These are phyloP conservation scores for Arctocebus calabarensis DNA, from an alignment of 2,797 vertebrate species.

Conservation along the genomic window DNA sequence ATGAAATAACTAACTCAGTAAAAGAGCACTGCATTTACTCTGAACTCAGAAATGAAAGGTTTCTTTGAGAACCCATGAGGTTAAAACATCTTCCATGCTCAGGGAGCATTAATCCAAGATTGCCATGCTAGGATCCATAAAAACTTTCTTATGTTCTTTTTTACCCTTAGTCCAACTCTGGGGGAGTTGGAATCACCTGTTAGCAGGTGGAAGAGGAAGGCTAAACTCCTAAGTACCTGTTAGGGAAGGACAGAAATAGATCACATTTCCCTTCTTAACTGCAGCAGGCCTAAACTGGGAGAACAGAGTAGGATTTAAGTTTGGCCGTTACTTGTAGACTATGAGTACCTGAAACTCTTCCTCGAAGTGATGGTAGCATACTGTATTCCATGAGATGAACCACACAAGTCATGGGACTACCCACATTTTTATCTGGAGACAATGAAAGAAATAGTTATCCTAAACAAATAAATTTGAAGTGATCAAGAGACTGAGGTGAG, in stretches of 20 bases:
- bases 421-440: not conserved
- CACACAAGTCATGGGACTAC: not conserved
- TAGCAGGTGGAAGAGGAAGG: not conserved
- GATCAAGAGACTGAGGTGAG: not conserved
- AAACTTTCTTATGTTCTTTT: not conserved
- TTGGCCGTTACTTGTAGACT: not conserved
- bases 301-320: not conserved
- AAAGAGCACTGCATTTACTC: not conserved
- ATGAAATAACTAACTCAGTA: not conserved
- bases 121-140: not conserved
- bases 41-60: not conserved
- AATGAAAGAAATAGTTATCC: not conserved
- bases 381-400: constrained; percentile 6
- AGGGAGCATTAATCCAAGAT: not conserved
- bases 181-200: not conserved
- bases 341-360: not conserved
- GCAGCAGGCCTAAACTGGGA: not conserved
- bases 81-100: not conserved
- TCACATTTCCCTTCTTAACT: not conserved
- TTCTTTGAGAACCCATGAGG: not conserved
- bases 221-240: not conserved
- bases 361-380: not conserved
- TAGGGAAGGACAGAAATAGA: not conserved
- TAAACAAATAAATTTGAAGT: not conserved
- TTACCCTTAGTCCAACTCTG: not conserved